Base-by-base conservation (phyloP, 2,113 vertebrate species). In the Tylochromis polylepis region DNA sequence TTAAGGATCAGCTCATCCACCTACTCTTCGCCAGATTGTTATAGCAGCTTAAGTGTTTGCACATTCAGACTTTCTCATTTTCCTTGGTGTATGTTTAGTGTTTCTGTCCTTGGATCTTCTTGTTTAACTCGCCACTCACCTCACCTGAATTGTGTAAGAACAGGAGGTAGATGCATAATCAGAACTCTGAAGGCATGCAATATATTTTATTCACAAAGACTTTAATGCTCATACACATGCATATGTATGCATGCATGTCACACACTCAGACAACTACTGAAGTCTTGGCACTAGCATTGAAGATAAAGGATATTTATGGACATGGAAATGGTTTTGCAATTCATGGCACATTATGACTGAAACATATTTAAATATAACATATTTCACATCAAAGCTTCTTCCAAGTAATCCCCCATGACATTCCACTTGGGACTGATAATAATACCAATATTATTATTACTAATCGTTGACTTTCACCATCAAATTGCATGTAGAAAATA, bases 311-410 rank as follows among this genome's bases (percentile, higher is more conserved):
- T 83, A 83, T 92, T 92, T 87, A 83, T 84, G 82, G 72, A 60
- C 51, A 9, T 31, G 85, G 75, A 85, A 87, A 89, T 84, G 56
- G 43, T 86, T 91, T 87, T 83, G 31, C 83, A 84, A 88, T 92
- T 88, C 82, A 60, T 79, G 49, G 67, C 70, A 84, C 34, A 51
- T 81, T 75, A 57, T 53, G 12, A 86, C 18, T n/a, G 24, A 67
- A 70, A 55, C 62, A 83, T 41, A 84, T 80, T 83, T 53, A 77
- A 34, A 77, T 51, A 31, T 12, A 18, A 20, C 3, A 62, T 60
- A 83, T 70, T 72, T 82, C 7, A 72, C 34, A 85, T 81, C 34
- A 78, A 34, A 85, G 16, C 51, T 70, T 14, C 24, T 60, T 18
- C 15, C 4, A 84, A 41, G 18, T 81, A 77, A 78, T 75, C 79